Base-by-base conservation (phyloP, 2,888 invertebrate species). In the Amphipyra berbera region DNA sequence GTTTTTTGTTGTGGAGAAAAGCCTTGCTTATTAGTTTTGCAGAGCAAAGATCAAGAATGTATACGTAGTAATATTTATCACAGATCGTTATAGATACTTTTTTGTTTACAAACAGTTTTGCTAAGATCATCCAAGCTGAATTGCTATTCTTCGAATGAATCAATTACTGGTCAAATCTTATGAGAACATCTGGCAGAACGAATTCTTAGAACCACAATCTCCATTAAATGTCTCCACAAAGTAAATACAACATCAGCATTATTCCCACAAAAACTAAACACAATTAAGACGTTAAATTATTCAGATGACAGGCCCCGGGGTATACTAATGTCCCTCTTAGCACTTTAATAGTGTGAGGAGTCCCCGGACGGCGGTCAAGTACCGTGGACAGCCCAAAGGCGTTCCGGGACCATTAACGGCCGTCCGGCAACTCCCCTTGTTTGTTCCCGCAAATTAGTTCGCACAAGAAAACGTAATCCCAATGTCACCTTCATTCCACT, bases 231-330 rank as follows among this genome's bases (percentile, higher is more conserved):
- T 12, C 56, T 41, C 45, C n/a, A 37, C 14, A 46, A 53, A 27
- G 9, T 41, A 56, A 62, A 61, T 30, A 13, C 55, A 7, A 50
- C 62, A 48, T 64, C 65, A 77, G 49, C 68, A 60, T 73, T 54
- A 59, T 65, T 78, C 77, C 69, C 75, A 78, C 86, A 85, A 86
- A 87, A 85, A 86, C 85, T 77, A 81, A 80, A 85, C 82, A 83
- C 91, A 92, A 94, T 94, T 93, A 93, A 89, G 87, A 88, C 89
- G 90, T 90, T 89, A 93, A 93, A 90, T 93, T 93, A 94, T 93
- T 90, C 93, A 90, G 89, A 90, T 87, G 91, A 91, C 90, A 89
- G 85, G 79, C 63, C 93, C 91, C 92, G 81, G 91, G 90, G 89
- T 88, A 78, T 82, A 86, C 85, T 94, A 93, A 94, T 93, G 90